Percentiles rank a stretch among this genome's conserved stretches.
Conservation (phyloP, 2,797 vertebrate species). For the Potorous gilbertii region DNA sequence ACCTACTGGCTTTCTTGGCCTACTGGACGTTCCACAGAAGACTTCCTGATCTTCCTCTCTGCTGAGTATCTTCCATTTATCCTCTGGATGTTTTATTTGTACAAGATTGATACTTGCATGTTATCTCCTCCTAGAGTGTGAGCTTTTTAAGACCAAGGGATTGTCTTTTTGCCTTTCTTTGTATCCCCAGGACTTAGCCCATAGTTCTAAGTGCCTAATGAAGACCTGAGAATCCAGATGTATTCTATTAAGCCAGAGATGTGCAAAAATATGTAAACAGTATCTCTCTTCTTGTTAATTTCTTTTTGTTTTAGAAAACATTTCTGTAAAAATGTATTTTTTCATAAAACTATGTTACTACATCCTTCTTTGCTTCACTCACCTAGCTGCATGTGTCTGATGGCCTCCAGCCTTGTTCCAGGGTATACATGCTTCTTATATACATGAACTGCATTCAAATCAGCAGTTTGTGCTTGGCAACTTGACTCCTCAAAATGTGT, state of each 20-base stretch:
- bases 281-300: neutral
- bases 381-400: neutral
- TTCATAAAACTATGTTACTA: neutral
- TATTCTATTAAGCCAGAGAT: neutral
- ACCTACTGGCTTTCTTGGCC: neutral
- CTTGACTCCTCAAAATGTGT: slow-evolving; percentile 21
- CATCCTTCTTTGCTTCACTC: neutral
- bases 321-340: neutral
- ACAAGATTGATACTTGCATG: neutral
- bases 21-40: neutral
- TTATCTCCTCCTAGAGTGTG: neutral
- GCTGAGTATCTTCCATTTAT: neutral
- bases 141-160: neutral
- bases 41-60: neutral
- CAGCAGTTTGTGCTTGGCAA: slow-evolving; percentile 45
- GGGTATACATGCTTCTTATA: slow-evolving; percentile 7
- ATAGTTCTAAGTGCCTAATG: neutral
- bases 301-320: neutral
- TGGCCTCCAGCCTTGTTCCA: neutral
- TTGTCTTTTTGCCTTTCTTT: neutral
- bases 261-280: neutral
- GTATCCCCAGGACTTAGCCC: neutral
- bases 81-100: neutral
- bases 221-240: neutral
- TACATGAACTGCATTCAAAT: neutral